phyloP scores from a whole-genome alignment of 1,140 invertebrate species.

The Lepidostoma basale region DNA sequence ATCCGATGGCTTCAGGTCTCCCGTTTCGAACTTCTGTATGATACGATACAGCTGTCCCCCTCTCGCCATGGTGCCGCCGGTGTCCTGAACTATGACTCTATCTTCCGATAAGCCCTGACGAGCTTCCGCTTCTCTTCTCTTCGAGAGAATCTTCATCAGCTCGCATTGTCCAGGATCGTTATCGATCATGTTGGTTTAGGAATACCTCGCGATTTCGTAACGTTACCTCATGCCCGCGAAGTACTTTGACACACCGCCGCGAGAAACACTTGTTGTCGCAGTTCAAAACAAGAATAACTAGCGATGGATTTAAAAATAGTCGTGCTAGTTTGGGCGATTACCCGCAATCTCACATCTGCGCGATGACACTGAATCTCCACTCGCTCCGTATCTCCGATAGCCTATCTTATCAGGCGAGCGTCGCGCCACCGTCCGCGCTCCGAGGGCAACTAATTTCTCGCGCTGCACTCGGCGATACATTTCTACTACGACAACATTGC shows the following conservation, averaged over 20 bases:
- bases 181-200: not conserved
- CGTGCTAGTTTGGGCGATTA: constrained; percentile 19
- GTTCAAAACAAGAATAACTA: constrained; percentile 18
- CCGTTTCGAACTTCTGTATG: constrained; percentile 8
- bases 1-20: not conserved
- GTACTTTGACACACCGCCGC: not conserved
- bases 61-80: not conserved
- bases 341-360: constrained; percentile 5
- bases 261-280: not conserved
- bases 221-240: constrained; percentile 1
- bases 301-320: constrained; percentile 20
- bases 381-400: constrained; percentile 5
- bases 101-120: not conserved
- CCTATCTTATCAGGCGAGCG: constrained; percentile 18
- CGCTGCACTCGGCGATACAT: not conserved
- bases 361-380: not conserved
- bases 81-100: too few relatives aligned
- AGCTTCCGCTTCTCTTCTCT: not conserved
- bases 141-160: constrained; percentile 10
- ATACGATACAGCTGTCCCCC: constrained; percentile 19
- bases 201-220: not conserved
- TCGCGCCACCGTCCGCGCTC: constrained; percentile 1
- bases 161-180: not conserved
- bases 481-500: not conserved
- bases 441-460: not conserved